A percentile compares a stretch with the other conserved stretches of the same genome.
Evolutionary conservation across 2,797 vertebrate species (phyloP).

Genomic region (Malacoctenus gilli): DNA sequence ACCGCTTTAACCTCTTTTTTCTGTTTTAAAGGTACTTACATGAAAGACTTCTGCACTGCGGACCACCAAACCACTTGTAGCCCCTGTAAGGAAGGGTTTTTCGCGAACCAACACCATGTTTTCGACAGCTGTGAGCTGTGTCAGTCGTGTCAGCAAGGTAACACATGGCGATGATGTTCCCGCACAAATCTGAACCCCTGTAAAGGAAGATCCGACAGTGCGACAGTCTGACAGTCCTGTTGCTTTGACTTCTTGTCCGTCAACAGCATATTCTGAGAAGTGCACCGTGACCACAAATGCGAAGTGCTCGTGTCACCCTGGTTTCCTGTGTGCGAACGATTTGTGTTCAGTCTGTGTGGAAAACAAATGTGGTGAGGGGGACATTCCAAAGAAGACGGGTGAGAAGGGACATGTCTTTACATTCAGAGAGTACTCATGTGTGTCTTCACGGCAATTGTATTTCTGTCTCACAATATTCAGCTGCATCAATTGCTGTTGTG

Average conservation of each 20-base stretch:
- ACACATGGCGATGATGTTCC: background rate
- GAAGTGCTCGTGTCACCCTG: constrained; percentile 56
- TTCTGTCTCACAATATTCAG: no score
- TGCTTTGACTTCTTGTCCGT: constrained; percentile 22
- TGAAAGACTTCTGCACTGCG: constrained; percentile 34
- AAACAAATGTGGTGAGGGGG: constrained; percentile 37
- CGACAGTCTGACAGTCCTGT: background rate
- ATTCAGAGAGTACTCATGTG: no score
- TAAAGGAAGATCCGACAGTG: background rate
- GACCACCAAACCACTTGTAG: constrained; percentile 38
- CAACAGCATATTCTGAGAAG: constrained; percentile 48
- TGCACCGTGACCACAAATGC: constrained; percentile 57
- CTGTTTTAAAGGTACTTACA: constrained; percentile 56
- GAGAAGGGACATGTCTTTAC: constrained; percentile 24
- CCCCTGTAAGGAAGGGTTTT: constrained; percentile 36
- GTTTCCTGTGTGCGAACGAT: constrained; percentile 63
- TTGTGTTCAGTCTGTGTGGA: constrained; percentile 54
- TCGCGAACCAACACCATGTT: background rate
- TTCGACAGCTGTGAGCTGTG: constrained; percentile 57
- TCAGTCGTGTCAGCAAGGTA: constrained; percentile 58
- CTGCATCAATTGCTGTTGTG: no score
- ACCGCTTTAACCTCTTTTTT: background rate
- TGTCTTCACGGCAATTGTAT: no score
- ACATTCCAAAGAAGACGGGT: constrained; percentile 50
- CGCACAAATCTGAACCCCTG: background rate